phyloP scores from a whole-genome alignment of 2,888 invertebrate genomes.

The Nymphalis polychloros region DNA sequence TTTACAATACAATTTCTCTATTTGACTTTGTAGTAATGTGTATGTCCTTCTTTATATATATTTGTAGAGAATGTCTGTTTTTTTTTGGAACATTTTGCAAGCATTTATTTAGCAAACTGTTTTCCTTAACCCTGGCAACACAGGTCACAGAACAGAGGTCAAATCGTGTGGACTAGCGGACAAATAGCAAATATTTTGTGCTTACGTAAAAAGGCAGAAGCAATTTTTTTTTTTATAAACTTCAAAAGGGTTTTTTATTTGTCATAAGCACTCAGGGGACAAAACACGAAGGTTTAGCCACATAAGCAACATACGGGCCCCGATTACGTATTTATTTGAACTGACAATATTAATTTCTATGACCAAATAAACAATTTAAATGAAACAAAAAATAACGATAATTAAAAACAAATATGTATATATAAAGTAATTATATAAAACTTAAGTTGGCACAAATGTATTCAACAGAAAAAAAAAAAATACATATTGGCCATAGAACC shows the following conservation, averaged over 20 bases:
- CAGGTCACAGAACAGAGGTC: constrained; percentile 18
- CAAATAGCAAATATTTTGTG: constrained; percentile 38
- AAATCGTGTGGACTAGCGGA: constrained; percentile 32
- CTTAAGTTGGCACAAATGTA: not conserved
- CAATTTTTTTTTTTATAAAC: constrained; percentile 27
- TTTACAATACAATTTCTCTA: not conserved
- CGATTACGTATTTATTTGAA: constrained; percentile 41
- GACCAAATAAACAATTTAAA: constrained; percentile 36
- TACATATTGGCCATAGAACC: constrained; percentile 46
- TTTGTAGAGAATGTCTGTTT: not conserved
- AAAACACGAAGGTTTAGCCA: constrained; percentile 44
- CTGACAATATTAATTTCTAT: constrained; percentile 39
- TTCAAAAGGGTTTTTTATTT: constrained; percentile 15
- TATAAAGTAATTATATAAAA: not conserved
- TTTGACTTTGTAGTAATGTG: not conserved
- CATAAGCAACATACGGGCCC: constrained; percentile 46
- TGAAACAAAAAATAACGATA: not conserved
- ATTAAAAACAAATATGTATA: not conserved
- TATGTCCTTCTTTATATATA: constrained; percentile 1
- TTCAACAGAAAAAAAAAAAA: not conserved
- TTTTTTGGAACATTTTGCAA: constrained; percentile 21
- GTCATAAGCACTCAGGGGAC: constrained; percentile 43
- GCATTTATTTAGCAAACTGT: constrained; percentile 27
- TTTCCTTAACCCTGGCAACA: constrained; percentile 22
- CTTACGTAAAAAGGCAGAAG: constrained; percentile 40